These are phyloP conservation scores for Nannobrachium achirus DNA, from an alignment of 2,113 vertebrate species.

Conservation along the genomic window DNA sequence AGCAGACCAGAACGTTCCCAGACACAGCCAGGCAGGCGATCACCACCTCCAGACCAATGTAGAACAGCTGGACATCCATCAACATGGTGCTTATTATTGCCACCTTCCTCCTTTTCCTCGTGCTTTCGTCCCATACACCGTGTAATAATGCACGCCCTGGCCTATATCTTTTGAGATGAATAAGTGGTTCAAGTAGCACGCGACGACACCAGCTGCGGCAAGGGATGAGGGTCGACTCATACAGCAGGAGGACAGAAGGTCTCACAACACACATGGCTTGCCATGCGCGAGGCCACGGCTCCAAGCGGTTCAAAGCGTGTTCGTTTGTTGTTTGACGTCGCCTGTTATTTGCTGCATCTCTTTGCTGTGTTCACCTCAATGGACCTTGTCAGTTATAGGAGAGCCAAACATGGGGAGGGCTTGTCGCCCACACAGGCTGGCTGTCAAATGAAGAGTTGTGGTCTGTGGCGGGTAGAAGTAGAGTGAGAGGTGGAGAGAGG, in stretches of 20 bases:
- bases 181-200: slow-evolving; percentile 23
- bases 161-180: slow-evolving; percentile 38
- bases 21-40: slow-evolving; percentile 89
- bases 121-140: slow-evolving; percentile 54
- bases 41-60: slow-evolving; percentile 89
- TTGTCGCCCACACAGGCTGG: slow-evolving; percentile 6
- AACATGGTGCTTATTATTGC: slow-evolving; percentile 76
- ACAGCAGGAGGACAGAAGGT: slow-evolving; percentile 34
- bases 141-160: too few relatives aligned
- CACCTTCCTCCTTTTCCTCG: slow-evolving; percentile 36
- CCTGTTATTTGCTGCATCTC: background rate
- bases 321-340: background rate
- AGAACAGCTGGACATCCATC: slow-evolving; percentile 75
- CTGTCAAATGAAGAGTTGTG: slow-evolving; percentile 39
- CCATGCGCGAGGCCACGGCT: slow-evolving; percentile 1
- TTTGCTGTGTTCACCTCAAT: background rate
- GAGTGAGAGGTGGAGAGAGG: background rate
- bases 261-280: slow-evolving; percentile 14
- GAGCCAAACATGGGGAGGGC: slow-evolving; percentile 2
- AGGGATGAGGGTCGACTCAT: slow-evolving; percentile 23
- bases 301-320: background rate
- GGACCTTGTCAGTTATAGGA: slow-evolving; percentile 9
- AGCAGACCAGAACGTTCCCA: slow-evolving; percentile 96
- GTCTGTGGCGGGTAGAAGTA: slow-evolving; percentile 37
- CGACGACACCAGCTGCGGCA: background rate